Evolutionary conservation across 2,113 vertebrate species (phyloP), one percentile per base, ranked within the genome.

Genomic region (Salvelinus alpinus): DNA sequence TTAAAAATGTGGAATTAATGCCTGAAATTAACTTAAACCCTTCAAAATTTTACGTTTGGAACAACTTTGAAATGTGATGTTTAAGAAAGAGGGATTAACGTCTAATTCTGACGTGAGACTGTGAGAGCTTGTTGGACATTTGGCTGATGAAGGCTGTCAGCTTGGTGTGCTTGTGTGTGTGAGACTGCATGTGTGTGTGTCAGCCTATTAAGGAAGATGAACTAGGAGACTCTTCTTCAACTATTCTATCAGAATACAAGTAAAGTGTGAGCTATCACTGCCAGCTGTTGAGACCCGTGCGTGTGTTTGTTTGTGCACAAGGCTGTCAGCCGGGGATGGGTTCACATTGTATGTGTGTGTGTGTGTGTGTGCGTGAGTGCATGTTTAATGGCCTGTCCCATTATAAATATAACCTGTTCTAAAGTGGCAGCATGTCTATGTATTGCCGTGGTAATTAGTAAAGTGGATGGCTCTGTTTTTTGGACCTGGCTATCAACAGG

Each of bases 231-330:
- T 38, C 9, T 73, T 57, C 71, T 73, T 57, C 54, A 34, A 31
- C 71, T 54, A 64, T 73, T 62, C 29, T 38, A 54, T 73, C 59
- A 64, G 31, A 73, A 62, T 57, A 14, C 8, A 57, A 57, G n/a
- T 38, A 64, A 12, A 38, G 25, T n/a, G 4, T 73, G n/a, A 38
- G 57, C 34, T 25, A 38, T 31, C 3, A 25, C 27, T 73, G 71
- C 24, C 59, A 64, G 71, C 71, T 57, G 54, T 57, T 9, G 8
- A 57, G 16, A 57, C 16, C 3, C 1, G 14, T 18, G 29, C 5
- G 16, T 57, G 54, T 57, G 54, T 20, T 5, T 57, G 54, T 57
- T 8, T 57, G 54, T 57, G 54, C 51, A 12, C 16, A 54, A 14
- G 51, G 1, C 16, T 18, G 51, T 54, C 51, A 12, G 51, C 16